A percentile compares a stretch with the other conserved stretches of the same genome.
Conservation (phyloP, 2,113 vertebrate species). For the Hydrolagus affinis region DNA sequence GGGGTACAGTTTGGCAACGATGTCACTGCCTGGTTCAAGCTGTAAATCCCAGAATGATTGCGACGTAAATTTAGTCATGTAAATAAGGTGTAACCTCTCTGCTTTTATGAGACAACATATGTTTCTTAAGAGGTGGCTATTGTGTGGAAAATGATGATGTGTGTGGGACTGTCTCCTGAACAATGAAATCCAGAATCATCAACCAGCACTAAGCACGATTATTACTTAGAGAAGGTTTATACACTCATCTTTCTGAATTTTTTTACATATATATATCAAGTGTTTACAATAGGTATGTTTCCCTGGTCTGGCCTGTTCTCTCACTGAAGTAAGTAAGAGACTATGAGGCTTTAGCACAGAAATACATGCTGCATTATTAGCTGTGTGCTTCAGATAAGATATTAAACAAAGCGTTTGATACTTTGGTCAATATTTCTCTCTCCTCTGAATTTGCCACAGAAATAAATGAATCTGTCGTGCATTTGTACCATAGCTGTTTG, state of each 20-base stretch:
- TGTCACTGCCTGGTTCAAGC: conserved; percentile 2
- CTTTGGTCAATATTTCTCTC: no score
- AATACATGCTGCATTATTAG: no score
- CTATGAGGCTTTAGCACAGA: background rate
- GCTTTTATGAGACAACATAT: background rate
- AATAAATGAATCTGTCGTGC: no score
- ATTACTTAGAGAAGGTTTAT: background rate
- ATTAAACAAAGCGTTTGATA: no score
- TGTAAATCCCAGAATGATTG: conserved; percentile 21
- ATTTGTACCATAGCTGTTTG: no score
- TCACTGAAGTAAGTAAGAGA: background rate
- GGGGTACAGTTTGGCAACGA: conserved; percentile 1
- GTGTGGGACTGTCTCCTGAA: background rate
- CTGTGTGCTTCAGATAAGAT: no score
- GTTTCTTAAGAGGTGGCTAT: background rate
- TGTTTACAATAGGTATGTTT: background rate
- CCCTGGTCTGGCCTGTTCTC: background rate
- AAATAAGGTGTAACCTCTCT: background rate
- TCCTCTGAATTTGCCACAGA: no score
- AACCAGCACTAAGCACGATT: background rate
- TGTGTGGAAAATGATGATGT: background rate
- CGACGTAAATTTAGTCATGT: background rate
- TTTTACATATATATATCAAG: background rate
- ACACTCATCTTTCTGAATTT: background rate
- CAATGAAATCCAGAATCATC: conserved; percentile 12